Base-by-base conservation (phyloP, 2,888 invertebrate species). In the Amphimallon solstitiale region DNA sequence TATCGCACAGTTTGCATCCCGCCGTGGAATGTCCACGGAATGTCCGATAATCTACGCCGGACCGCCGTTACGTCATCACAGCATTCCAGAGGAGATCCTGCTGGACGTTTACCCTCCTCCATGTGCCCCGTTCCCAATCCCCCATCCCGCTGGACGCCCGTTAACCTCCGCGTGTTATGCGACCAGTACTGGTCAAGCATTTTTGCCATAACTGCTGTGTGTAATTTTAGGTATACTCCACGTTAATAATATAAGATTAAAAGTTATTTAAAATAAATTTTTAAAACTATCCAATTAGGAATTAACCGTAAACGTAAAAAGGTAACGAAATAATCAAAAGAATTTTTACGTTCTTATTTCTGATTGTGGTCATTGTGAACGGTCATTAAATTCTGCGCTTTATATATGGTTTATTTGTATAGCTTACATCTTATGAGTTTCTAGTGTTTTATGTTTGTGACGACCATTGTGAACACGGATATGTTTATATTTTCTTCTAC, bases 31-130 rank as follows among this genome's bases (percentile, higher is more conserved):
- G 75, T 74, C 70, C 71, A 73, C 66, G 78, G 79, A 79, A 80
- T 80, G 79, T 73, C 76, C 77, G 78, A 79, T 79, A 79, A 78
- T 79, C 78, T 76, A 76, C 77, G 75, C 75, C 69, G 77, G 67
- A 71, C 79, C 77, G 75, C 38, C 76, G 75, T 78, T 77, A 76
- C 78, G 78, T 77, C 77, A 77, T 76, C 76, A 73, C 54, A 19
- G 76, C 71, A 79, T 79, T 78, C 79, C 78, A 40, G 40, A 38
- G 37, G 54, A 54, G 54, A 19, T 66, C 69, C 67, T 52, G 43
- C 35, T 17, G 14, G 40, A 23, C 38, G 6, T 40, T 37, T 46
- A 45, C 63, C 54, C 43, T 38, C 17, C 17, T 19, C 52, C 19
- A 40, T 21, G 38, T 2, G n/a, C n/a, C n/a, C n/a, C n/a, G n/a